These are phyloP conservation scores for Dione juno DNA, from an alignment of 2,888 invertebrate species.

Conservation along the genomic window DNA sequence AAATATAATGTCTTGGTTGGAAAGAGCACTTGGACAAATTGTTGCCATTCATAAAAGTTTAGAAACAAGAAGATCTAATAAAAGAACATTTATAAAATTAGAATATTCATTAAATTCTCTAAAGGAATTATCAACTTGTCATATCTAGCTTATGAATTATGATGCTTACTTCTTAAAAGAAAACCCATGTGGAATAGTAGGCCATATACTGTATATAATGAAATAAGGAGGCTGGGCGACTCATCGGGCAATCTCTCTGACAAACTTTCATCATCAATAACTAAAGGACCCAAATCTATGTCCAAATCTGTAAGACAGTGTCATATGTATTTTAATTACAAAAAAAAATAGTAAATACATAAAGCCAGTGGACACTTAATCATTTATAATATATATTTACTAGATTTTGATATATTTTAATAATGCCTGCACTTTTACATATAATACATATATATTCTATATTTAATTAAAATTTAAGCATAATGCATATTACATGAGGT, in stretches of 20 bases:
- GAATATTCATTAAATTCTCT: not conserved
- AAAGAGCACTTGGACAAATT: not conserved
- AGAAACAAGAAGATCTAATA: not conserved
- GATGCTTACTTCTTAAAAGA: conserved; percentile 80
- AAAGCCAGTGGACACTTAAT: too few species aligned
- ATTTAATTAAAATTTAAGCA: too few species aligned
- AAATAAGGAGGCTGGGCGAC: conserved; percentile 72
- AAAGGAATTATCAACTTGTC: conserved; percentile 21
- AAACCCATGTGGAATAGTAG: conserved; percentile 80
- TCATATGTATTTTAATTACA: not conserved
- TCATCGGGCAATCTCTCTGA: conserved; percentile 61
- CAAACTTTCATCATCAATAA: conserved; percentile 67
- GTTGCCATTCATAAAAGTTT: not conserved
- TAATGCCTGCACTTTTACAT: too few species aligned
- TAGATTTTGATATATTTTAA: too few species aligned
- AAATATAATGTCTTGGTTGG: not conserved
- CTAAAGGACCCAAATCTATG: conserved; percentile 73
- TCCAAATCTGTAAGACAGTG: conserved; percentile 75
- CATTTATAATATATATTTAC: too few species aligned
- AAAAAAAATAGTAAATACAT: not conserved
- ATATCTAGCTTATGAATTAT: conserved; percentile 37
- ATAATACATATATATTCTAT: too few species aligned
- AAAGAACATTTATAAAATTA: not conserved
- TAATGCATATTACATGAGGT: too few species aligned
- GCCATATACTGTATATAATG: conserved; percentile 79